Conservation (phyloP, 2,888 invertebrate genomes). For the Drosophila vallismaia region DNA sequence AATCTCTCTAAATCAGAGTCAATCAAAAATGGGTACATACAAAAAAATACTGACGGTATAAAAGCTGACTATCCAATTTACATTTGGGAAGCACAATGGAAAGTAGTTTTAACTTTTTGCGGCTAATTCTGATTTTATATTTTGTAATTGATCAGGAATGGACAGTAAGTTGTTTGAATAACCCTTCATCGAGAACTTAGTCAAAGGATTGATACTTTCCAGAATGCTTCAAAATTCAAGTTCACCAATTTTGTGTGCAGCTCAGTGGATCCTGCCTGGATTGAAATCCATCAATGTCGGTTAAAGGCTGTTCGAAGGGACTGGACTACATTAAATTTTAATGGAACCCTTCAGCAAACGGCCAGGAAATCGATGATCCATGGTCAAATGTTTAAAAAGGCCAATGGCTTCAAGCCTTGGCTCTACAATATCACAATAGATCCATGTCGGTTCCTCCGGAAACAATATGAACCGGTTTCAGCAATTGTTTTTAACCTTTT, state of each 20-base stretch:
- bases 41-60: too few relatives aligned
- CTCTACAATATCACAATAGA: constrained; percentile 9
- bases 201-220: too few relatives aligned
- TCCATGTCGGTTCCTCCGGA: constrained; percentile 6
- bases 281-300: constrained; percentile 8
- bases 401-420: constrained; percentile 22
- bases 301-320: constrained; percentile 7
- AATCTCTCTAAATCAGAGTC: too few relatives aligned
- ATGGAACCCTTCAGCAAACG: neutral
- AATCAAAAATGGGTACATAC: too few relatives aligned
- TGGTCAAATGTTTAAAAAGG: constrained; percentile 10
- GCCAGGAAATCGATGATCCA: neutral
- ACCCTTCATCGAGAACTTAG: too few relatives aligned
- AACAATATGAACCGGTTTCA: neutral
- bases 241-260: neutral
- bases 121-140: too few relatives aligned
- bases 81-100: too few relatives aligned
- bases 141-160: too few relatives aligned
- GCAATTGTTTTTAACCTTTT: constrained; percentile 1
- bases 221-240: too few relatives aligned
- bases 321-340: constrained; percentile 3
- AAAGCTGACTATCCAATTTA: too few relatives aligned
- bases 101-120: too few relatives aligned
- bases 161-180: too few relatives aligned
- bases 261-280: neutral